Percentiles rank a stretch among this genome's conserved stretches.
These are phyloP conservation scores for Micrasema longulum DNA, from an alignment of 1,140 invertebrate genomes.

Conservation along the genomic window DNA sequence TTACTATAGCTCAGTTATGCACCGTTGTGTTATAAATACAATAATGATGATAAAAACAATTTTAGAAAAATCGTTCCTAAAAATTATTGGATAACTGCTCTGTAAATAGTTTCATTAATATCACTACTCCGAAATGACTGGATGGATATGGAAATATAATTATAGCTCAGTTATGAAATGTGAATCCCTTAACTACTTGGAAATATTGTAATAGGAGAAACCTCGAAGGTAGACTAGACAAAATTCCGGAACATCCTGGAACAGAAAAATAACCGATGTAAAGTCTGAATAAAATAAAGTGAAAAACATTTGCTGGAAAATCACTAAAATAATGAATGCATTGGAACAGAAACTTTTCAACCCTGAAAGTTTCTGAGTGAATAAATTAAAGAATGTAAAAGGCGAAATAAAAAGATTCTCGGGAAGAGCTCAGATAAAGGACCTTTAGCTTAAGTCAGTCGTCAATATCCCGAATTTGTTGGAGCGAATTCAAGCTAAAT, in stretches of 20 bases:
- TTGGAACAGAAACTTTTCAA: constrained; percentile 16
- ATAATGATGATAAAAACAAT: too few species aligned
- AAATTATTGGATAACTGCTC: too few species aligned
- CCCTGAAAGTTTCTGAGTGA: constrained; percentile 14
- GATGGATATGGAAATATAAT: too few species aligned
- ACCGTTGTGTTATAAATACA: too few species aligned
- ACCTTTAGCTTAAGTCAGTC: constrained; percentile 22
- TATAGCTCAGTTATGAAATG: too few species aligned
- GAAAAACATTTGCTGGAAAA: constrained; percentile 12
- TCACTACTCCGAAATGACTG: too few species aligned
- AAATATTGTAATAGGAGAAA: too few species aligned
- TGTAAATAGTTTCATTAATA: too few species aligned
- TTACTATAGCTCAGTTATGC: too few species aligned
- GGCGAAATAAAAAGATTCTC: constrained; percentile 20
- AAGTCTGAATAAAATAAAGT: not conserved
- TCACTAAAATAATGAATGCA: constrained; percentile 18
- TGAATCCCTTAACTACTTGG: too few species aligned
- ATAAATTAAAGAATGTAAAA: constrained; percentile 26
- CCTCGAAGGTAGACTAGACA: constrained; percentile 7
- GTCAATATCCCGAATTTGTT: constrained; percentile 32
- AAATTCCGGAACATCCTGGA: not conserved
- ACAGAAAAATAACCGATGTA: not conserved
- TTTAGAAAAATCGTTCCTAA: too few species aligned
- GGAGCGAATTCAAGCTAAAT: constrained; percentile 31
- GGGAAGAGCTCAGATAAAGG: constrained; percentile 17